Conservation (phyloP, 1,140 invertebrate species). For the Cydia splendana region DNA sequence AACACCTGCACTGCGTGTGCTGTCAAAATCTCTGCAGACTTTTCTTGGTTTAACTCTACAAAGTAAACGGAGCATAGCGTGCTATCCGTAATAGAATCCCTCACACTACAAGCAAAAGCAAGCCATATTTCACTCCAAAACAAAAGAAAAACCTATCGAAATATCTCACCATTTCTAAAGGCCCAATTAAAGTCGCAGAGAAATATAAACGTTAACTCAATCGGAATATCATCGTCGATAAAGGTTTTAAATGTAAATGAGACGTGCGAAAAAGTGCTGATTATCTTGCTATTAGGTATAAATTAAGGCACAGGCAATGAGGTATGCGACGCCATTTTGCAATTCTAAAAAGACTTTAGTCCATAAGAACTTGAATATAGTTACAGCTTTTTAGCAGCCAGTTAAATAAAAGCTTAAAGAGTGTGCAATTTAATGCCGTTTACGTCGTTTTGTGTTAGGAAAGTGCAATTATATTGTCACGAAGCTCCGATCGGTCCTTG, state of each 20-base stretch:
- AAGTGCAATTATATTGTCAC: conserved; percentile 75
- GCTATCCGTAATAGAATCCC: conserved; percentile 3
- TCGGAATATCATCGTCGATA: conserved; percentile 66
- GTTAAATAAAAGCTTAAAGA: neutral
- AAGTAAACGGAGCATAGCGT: neutral
- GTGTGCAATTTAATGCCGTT: neutral
- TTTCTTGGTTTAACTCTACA: too few species aligned
- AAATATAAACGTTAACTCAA: conserved; percentile 65
- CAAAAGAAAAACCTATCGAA: conserved; percentile 50
- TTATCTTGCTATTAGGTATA: conserved; percentile 78
- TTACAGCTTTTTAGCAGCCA: neutral
- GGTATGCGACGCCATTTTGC: conserved; percentile 54
- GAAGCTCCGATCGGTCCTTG: conserved; percentile 54
- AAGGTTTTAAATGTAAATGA: conserved; percentile 76
- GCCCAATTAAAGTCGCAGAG: conserved; percentile 43
- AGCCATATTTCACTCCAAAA: conserved; percentile 54
- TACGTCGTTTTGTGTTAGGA: conserved; percentile 5
- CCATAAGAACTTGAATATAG: neutral
- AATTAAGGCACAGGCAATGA: conserved; percentile 71
- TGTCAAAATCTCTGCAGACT: too few species aligned
- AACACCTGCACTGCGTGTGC: too few species aligned
- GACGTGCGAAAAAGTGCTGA: conserved; percentile 75
- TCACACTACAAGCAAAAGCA: neutral
- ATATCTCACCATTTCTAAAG: conserved; percentile 39
- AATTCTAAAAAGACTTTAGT: neutral